Evolutionary conservation across 2,888 invertebrate species (phyloP).

Genomic region (Hololepta plana): DNA sequence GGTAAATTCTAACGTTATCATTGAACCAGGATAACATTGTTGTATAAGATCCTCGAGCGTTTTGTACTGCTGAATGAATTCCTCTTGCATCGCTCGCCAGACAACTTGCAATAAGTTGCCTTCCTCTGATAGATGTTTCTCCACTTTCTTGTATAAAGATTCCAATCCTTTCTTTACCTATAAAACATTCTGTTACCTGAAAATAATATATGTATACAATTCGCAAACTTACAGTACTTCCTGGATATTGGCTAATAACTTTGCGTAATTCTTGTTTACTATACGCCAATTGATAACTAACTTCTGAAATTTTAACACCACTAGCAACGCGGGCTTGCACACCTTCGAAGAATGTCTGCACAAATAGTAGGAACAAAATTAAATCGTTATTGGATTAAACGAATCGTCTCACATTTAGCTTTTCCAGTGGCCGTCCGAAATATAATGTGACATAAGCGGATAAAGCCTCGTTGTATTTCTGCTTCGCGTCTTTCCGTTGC

Average conservation of each 20-base stretch:
- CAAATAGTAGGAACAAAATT: no score
- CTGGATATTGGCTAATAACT: conserved; percentile 88
- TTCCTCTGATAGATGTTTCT: conserved; percentile 92
- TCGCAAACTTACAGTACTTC: conserved; percentile 30
- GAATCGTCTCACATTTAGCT: conserved; percentile 52
- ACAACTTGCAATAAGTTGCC: conserved; percentile 90
- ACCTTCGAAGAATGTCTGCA: conserved; percentile 88
- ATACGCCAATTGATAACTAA: conserved; percentile 93
- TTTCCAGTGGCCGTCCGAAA: conserved; percentile 85
- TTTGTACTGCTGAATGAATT: conserved; percentile 93
- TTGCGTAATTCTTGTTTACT: conserved; percentile 92
- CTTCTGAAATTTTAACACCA: conserved; percentile 92
- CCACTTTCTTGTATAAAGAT: conserved; percentile 85
- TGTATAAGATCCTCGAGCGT: conserved; percentile 83
- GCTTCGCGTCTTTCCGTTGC: conserved; percentile 77
- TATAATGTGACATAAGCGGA: conserved; percentile 84
- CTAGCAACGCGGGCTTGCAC: conserved; percentile 83
- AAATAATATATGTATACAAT: conserved; percentile 1
- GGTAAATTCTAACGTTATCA: conserved; percentile 83
- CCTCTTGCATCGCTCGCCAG: conserved; percentile 99
- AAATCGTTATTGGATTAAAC: conserved; percentile 2
- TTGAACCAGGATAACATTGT: conserved; percentile 90
- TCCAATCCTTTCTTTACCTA: conserved; percentile 86
- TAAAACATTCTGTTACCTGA: conserved; percentile 6
- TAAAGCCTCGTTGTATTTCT: conserved; percentile 76